These are phyloP conservation scores for Porites rus DNA, from an alignment of 92 coral and sea anemone genomes.

Conservation along the genomic window DNA sequence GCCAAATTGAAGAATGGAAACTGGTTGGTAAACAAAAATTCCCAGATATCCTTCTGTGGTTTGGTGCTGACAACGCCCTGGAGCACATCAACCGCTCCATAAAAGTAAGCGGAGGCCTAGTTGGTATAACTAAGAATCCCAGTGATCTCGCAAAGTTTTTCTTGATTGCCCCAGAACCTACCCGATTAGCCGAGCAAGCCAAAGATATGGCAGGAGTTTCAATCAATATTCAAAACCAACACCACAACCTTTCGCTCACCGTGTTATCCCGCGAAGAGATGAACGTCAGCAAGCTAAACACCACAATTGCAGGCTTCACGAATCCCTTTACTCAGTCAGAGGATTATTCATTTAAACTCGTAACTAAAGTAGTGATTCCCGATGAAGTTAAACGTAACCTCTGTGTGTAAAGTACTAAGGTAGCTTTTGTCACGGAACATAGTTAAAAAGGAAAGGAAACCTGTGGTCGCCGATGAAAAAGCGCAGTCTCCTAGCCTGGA, in stretches of 20 bases:
- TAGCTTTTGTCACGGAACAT: constrained; percentile 33
- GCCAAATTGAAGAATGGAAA: constrained; percentile 56
- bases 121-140: constrained; percentile 41
- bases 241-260: constrained; percentile 53
- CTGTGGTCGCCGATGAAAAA: constrained; percentile 24
- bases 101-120: constrained; percentile 28
- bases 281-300: constrained; percentile 45
- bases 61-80: constrained; percentile 25
- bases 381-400: constrained; percentile 27
- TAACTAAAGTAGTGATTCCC: constrained; percentile 46
- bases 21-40: constrained; percentile 64
- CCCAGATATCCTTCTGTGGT: constrained; percentile 46
- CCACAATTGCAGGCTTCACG: constrained; percentile 32
- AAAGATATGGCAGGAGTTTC: constrained; percentile 68
- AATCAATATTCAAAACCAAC: constrained; percentile 30
- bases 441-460: constrained; percentile 13
- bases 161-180: constrained; percentile 60
- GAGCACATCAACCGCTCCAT: constrained; percentile 30
- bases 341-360: constrained; percentile 23
- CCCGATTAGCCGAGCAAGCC: constrained; percentile 17
- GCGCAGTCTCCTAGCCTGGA: constrained; percentile 43
- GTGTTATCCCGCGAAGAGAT: constrained; percentile 51
- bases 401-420: constrained; percentile 21
- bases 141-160: constrained; percentile 55
- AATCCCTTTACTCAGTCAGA: constrained; percentile 38